phyloP scores from a whole-genome alignment of 2,113 vertebrate species.

The Gallinago jamesoni region DNA sequence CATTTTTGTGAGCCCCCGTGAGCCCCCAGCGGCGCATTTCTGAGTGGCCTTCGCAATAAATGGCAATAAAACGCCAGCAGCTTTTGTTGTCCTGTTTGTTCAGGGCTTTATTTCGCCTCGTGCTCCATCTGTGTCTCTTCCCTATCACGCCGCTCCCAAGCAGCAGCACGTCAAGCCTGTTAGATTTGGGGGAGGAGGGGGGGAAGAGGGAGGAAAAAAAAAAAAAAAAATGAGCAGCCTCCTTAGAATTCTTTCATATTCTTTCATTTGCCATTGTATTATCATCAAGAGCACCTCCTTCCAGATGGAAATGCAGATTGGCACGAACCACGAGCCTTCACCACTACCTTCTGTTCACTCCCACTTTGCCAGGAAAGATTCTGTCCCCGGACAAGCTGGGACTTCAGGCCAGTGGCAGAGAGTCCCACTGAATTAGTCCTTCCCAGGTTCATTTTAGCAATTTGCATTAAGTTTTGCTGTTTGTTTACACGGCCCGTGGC shows the following conservation, averaged over 20 bases:
- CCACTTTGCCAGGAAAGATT: slow-evolving; percentile 49
- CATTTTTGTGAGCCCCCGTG: not conserved
- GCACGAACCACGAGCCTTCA: not conserved
- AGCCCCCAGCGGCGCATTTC: accelerated
- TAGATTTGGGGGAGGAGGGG: not conserved
- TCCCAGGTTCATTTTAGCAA: not conserved
- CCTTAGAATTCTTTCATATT: slow-evolving; percentile 2
- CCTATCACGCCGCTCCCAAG: not conserved
- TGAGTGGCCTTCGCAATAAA: not conserved
- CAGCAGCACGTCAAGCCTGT: not conserved
- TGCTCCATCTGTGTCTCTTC: slow-evolving; percentile 1
- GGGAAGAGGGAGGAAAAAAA: no score
- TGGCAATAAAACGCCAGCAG: not conserved
- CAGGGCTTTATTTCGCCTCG: not conserved
- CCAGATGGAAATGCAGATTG: slow-evolving; percentile 65
- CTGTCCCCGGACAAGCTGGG: slow-evolving; percentile 19
- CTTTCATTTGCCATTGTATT: not conserved
- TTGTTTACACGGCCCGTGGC: not conserved
- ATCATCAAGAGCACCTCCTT: not conserved
- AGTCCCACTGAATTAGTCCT: slow-evolving; percentile 46
- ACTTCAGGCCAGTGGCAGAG: not conserved
- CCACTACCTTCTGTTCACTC: slow-evolving; percentile 60
- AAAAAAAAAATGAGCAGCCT: not conserved
- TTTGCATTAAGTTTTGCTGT: not conserved
- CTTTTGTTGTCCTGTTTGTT: not conserved